Conservation (phyloP, 1,140 invertebrate species). For the Aphis craccivora region DNA sequence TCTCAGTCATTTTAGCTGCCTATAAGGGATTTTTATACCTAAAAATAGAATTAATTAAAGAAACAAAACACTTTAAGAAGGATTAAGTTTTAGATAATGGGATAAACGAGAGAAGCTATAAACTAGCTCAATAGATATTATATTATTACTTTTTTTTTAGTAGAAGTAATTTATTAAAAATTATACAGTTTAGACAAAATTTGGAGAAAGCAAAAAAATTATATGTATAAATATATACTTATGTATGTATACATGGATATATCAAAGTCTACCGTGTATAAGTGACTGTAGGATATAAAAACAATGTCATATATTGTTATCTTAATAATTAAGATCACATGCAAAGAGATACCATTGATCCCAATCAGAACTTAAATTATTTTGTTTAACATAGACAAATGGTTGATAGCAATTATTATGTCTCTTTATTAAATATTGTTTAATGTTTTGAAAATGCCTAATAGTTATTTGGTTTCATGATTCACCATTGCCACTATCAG, state of each 20-base stretch:
- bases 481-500: slow-evolving; percentile 83
- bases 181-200: slow-evolving; percentile 36
- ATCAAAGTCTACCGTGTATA: slow-evolving; percentile 26
- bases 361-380: slow-evolving; percentile 28
- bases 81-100: not conserved
- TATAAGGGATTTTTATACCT: no score
- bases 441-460: slow-evolving; percentile 25
- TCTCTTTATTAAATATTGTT: slow-evolving; percentile 27
- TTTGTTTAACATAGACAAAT: slow-evolving; percentile 26
- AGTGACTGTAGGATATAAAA: slow-evolving; percentile 35
- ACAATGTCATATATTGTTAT: slow-evolving; percentile 24
- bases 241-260: not conserved
- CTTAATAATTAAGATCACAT: slow-evolving; percentile 35
- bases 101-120: not conserved
- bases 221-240: slow-evolving; percentile 9
- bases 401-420: slow-evolving; percentile 27
- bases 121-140: not conserved
- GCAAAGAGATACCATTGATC: slow-evolving; percentile 45
- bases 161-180: slow-evolving; percentile 24
- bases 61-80: not conserved
- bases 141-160: slow-evolving; percentile 19
- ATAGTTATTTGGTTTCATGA: slow-evolving; percentile 60
- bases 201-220: not conserved
- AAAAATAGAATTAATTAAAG: not conserved
- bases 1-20: not conserved